Conservation (phyloP, 2,888 invertebrate genomes). For the Diabrotica balteata region DNA sequence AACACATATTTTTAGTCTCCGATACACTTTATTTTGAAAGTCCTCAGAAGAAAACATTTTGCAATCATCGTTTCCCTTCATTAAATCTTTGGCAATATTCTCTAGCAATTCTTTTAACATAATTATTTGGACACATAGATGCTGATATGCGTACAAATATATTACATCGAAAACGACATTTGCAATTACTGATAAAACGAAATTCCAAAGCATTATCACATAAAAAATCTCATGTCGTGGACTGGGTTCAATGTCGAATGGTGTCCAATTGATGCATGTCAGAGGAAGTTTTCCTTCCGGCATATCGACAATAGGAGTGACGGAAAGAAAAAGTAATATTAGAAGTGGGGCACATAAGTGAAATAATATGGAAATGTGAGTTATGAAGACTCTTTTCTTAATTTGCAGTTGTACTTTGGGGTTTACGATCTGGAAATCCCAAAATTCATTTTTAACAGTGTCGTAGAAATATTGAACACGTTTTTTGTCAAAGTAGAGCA, state of each 20-base stretch:
- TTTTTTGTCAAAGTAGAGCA: slow-evolving; percentile 27
- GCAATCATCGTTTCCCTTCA: slow-evolving; percentile 27
- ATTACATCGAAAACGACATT: slow-evolving; percentile 37
- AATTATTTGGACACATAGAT: slow-evolving; percentile 37
- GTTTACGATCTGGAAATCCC: slow-evolving; percentile 37
- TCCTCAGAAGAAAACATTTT: slow-evolving; percentile 34
- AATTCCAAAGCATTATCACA: slow-evolving; percentile 33
- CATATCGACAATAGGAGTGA: slow-evolving; percentile 36
- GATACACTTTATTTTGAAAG: slow-evolving; percentile 36
- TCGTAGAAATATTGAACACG: slow-evolving; percentile 34
- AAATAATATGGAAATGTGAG: slow-evolving; percentile 18
- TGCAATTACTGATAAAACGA: slow-evolving; percentile 32
- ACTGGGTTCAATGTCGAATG: slow-evolving; percentile 38
- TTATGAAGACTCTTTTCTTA: slow-evolving; percentile 23
- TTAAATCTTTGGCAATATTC: slow-evolving; percentile 31
- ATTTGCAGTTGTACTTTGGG: slow-evolving; percentile 23
- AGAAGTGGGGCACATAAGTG: slow-evolving; percentile 21
- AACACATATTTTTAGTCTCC: slow-evolving; percentile 36
- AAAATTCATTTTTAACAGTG: slow-evolving; percentile 33
- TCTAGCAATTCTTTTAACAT: slow-evolving; percentile 32
- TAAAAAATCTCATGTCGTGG: slow-evolving; percentile 39
- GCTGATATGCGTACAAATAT: slow-evolving; percentile 35
- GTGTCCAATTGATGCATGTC: slow-evolving; percentile 38
- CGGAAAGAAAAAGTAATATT: slow-evolving; percentile 21
- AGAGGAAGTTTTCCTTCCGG: slow-evolving; percentile 36